These are phyloP conservation scores for Columba livia DNA, from an alignment of 2,113 vertebrate genomes.

Conservation along the genomic window DNA sequence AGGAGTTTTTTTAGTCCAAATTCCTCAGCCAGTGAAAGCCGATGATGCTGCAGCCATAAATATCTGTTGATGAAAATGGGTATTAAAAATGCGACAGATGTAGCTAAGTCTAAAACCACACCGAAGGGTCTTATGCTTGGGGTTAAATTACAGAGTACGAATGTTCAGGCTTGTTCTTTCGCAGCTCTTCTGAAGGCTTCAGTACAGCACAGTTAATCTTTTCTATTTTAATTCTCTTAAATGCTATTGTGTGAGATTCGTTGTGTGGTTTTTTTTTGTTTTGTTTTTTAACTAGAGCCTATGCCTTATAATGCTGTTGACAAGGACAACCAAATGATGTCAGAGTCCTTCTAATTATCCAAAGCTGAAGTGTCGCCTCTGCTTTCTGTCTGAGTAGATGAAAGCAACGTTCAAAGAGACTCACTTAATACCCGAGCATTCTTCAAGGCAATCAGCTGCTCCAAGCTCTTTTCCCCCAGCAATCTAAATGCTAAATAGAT, in stretches of 20 bases:
- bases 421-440: not conserved
- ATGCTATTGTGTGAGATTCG: not conserved
- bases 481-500: slow-evolving; percentile 75
- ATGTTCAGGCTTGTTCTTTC: not conserved
- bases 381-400: slow-evolving; percentile 34
- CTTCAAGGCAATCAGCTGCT: slow-evolving; percentile 54
- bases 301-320: not conserved
- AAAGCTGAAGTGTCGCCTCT: slow-evolving; percentile 29
- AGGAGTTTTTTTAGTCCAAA: not conserved
- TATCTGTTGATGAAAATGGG: not conserved
- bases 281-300: not conserved
- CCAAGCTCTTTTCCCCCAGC: slow-evolving; percentile 34
- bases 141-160: accelerated
- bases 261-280: not conserved
- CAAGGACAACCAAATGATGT: slow-evolving; percentile 39
- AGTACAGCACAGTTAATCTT: not conserved
- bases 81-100: not conserved
- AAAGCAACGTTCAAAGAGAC: slow-evolving; percentile 44
- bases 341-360: slow-evolving; percentile 16
- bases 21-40: not conserved
- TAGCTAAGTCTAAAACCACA: not conserved
- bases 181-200: not conserved
- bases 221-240: not conserved
- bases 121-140: not conserved
- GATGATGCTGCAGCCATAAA: not conserved